Evolutionary conservation across 2,888 invertebrate species (phyloP), one percentile per base, ranked within the genome.

Genomic region (Phyto melanocephala): DNA sequence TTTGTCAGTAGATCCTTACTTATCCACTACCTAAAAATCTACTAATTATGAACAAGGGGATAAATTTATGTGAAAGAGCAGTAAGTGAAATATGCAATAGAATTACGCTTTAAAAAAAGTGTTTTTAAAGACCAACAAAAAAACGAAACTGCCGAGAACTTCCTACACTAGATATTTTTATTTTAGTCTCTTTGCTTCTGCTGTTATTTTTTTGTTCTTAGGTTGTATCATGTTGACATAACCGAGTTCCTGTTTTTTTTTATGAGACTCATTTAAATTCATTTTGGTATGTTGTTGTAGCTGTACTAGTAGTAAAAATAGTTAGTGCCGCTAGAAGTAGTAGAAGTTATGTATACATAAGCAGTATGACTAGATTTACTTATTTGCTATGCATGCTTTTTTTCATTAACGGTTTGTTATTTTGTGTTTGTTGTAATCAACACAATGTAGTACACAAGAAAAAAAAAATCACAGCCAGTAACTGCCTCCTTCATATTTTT

Each of bases 251-350:
- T 62, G 17, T 11, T 15, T 47, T 42, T 45, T 62, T 50, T 54
- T 47, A 28, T 7, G 17, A 63, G n/a, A 70, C 75, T 75, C 70
- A 80, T 75, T 75, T 80, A 70, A 80, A 80, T 75, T 80, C 58
- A 75, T 70, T 76, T 70, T 50, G 47, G 33, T 35, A 35, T 56
- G 50, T 47, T 17, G 17, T 45, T 17, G 45, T 33, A 37, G 13
- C 2, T 40, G 72, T 22, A 11, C 6, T 35, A 20, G 22, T 20
- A 20, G 54, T 67, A 20, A 56, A 52, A 47, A 40, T 63, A 42
- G 56, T 40, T 62, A 70, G 50, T 47, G 33, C n/a, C 7, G 33
- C 33, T 33, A 3, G 3, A 6, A 33, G 22, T 3, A 37, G 71
- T 72, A 17, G 20, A 4, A 50, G 50, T 50, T 50, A n/a, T 17